Base-by-base conservation (phyloP, 1,140 invertebrate species). In the Halictus rubicundus region DNA sequence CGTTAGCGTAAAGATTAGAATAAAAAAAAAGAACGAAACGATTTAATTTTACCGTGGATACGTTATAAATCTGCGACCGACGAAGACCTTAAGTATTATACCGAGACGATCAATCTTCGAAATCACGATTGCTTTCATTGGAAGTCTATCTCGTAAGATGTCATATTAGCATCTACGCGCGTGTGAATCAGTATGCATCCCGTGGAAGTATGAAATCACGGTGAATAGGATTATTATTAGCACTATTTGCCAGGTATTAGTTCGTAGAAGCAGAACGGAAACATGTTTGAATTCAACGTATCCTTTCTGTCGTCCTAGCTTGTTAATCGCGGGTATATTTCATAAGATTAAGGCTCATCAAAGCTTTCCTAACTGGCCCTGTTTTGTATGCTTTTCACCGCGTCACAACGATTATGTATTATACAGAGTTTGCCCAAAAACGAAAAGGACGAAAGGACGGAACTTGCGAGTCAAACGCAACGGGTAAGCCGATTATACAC, bases 191-290 rank as follows among this genome's bases (percentile, higher is more conserved):
- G 21, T 2, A 25, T 23, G 25, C 42, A 23, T 23, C 65, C n/a
- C 61, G 21, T 59, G 66, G 54, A 70, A 57, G 61, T 70, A 64
- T 83, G 69, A 37, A 12, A 21, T 76, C 59, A 32, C 46, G 70
- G 66, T 61, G 57, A 86, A 86, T 66, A 70, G 85, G 84, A 86
- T 83, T 78, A 83, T 32, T 81, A 87, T 86, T 86, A 86, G 85
- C 61, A 59, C 25, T 66, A 84, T 86, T 85, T 85, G 79, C 21
- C 52, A 59, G 68, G 54, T 61, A 69, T 78, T 76, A 80, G n/a
- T n/a, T 49, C 32, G 37, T 72, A 71, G 61, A 39, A 39, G 23
- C 42, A 74, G 37, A 59, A n/a, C 42, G 9, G 57, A 61, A 60
- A 59, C 68, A 78, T 64, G 60, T 80, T 82, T 85, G 82, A 85